These are phyloP conservation scores for Nibea coibor DNA, from an alignment of 2,113 vertebrate genomes.

Conservation along the genomic window DNA sequence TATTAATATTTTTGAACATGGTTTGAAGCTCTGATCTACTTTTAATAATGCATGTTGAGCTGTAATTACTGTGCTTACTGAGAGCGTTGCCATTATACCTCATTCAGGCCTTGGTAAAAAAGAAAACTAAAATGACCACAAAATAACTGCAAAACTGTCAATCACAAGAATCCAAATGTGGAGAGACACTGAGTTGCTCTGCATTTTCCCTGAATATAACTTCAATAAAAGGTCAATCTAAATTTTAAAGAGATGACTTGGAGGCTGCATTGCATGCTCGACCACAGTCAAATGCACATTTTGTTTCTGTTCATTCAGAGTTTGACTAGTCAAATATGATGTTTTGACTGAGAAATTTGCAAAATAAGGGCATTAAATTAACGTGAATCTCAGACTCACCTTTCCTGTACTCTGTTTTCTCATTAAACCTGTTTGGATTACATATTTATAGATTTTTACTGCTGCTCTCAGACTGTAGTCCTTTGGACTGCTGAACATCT, in stretches of 20 bases:
- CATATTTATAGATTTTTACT: slow-evolving; percentile 1
- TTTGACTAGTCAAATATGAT: not conserved
- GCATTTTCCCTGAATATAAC: not conserved
- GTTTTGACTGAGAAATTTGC: not conserved
- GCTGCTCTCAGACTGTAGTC: not conserved
- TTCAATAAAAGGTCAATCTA: too few relatives aligned
- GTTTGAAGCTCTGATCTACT: too few relatives aligned
- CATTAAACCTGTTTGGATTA: not conserved
- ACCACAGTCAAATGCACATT: not conserved
- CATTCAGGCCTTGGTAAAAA: too few relatives aligned
- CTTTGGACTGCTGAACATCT: slow-evolving; percentile 14
- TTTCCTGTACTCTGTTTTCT: not conserved
- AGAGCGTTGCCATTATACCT: too few relatives aligned
- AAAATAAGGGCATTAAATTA: not conserved
- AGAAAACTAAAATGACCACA: too few relatives aligned
- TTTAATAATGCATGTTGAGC: too few relatives aligned
- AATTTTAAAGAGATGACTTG: not conserved
- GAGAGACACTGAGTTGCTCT: too few relatives aligned
- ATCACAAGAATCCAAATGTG: too few relatives aligned
- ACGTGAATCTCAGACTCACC: not conserved
- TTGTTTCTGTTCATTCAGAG: not conserved
- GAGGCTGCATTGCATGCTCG: not conserved
- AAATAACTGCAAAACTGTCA: too few relatives aligned
- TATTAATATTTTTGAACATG: too few relatives aligned
- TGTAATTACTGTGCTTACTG: too few relatives aligned